These are phyloP conservation scores for Cotesia glomerata DNA, from an alignment of 1,140 invertebrate genomes.

Conservation along the genomic window DNA sequence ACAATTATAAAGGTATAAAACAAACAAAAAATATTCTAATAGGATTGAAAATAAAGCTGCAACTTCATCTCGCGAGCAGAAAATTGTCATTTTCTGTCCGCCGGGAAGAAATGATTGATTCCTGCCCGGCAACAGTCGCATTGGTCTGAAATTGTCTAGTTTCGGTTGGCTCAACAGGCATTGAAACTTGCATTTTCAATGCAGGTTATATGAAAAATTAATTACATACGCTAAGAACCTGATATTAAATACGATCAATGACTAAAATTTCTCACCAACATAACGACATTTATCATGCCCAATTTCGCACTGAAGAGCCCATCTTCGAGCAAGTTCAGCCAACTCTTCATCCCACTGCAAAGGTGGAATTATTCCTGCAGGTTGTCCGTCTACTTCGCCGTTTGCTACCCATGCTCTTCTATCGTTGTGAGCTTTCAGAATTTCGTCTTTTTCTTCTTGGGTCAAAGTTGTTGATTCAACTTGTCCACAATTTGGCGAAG, in stretches of 20 bases:
- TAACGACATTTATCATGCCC: slow-evolving; percentile 22
- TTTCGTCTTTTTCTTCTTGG: not conserved
- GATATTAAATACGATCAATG: not conserved
- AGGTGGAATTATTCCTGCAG: not conserved
- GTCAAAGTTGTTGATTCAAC: not conserved
- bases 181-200: no score
- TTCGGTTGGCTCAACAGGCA: no score
- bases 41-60: no score
- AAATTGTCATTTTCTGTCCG: no score
- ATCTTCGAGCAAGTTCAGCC: slow-evolving; percentile 10
- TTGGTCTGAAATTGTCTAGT: no score
- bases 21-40: no score
- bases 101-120: no score
- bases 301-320: slow-evolving; percentile 20
- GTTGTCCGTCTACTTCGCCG: slow-evolving; percentile 1
- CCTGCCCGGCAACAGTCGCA: no score
- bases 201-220: no score
- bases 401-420: not conserved
- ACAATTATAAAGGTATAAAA: no score
- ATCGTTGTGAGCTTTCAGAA: not conserved
- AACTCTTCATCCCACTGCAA: slow-evolving; percentile 9
- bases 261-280: slow-evolving; percentile 24
- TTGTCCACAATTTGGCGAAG: not conserved
- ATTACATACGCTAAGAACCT: not conserved
- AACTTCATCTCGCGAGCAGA: no score